Percentiles rank a stretch among this genome's conserved stretches.
Evolutionary conservation across 2,888 invertebrate genomes (phyloP).

Genomic region (Agriopis marginaria): DNA sequence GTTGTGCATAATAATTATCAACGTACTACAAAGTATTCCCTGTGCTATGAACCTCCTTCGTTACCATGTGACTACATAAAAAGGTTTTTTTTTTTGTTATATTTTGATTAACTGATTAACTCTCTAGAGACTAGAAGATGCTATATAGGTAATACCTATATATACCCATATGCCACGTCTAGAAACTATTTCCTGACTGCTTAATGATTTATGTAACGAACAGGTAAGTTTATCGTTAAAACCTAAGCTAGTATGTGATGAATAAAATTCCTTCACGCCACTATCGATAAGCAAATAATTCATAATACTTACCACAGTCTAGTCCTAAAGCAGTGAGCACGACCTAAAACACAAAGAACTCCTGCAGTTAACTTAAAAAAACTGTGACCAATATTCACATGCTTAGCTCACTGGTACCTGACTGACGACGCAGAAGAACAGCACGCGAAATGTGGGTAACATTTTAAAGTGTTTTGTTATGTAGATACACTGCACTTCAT

Average conservation of each 20-base stretch:
- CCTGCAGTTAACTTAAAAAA: conserved; percentile 22
- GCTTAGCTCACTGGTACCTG: conserved; percentile 56
- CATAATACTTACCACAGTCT: conserved; percentile 63
- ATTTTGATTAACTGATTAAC: too few relatives aligned
- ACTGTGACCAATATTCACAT: background rate
- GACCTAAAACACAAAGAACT: conserved; percentile 61
- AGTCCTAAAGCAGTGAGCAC: conserved; percentile 47
- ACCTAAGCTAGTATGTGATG: background rate
- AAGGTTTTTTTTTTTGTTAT: too few relatives aligned
- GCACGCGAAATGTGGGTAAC: conserved; percentile 39
- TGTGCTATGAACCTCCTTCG: too few relatives aligned
- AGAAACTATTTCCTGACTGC: background rate
- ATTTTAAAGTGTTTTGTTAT: conserved; percentile 45
- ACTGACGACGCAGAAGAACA: conserved; percentile 45
- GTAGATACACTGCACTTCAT: conserved; percentile 53
- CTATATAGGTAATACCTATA: too few relatives aligned
- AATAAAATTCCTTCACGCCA: background rate
- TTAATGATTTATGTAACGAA: background rate
- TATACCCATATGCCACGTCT: background rate
- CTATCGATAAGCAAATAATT: conserved; percentile 8
- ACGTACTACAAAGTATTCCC: too few relatives aligned
- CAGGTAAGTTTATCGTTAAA: background rate
- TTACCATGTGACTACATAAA: too few relatives aligned
- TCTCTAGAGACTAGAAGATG: too few relatives aligned
- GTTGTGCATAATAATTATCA: too few relatives aligned